These are phyloP conservation scores for Trididemnum clinides DNA, from an alignment of 23 tunicate species.

Conservation along the genomic window DNA sequence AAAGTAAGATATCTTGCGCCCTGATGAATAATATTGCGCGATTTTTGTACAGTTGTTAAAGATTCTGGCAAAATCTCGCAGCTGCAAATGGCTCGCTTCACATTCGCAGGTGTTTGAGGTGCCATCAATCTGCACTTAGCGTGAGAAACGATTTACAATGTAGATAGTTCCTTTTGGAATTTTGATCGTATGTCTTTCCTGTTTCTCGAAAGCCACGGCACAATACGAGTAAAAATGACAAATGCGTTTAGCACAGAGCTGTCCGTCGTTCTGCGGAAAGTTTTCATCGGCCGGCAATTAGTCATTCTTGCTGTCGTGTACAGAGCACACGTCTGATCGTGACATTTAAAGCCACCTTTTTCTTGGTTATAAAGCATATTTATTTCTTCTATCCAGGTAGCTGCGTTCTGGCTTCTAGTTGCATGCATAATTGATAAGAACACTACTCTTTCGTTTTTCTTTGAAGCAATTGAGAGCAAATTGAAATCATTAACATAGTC, in stretches of 20 bases:
- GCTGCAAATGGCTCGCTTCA: no score
- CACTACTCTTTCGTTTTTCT: neutral
- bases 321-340: no score
- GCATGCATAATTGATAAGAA: neutral
- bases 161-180: neutral
- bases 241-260: neutral
- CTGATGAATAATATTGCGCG: no score
- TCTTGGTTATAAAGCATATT: neutral
- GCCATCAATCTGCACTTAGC: neutral
- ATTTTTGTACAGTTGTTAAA: no score
- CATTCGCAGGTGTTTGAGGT: neutral
- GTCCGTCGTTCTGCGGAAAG: no score
- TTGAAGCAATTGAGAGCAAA: neutral
- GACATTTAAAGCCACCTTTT: no score
- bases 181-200: neutral
- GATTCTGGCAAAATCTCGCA: no score
- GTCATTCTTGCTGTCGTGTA: neutral
- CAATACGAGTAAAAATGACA: neutral
- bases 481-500: neutral
- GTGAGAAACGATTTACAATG: neutral
- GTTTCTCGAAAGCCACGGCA: neutral
- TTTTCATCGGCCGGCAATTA: neutral
- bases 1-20: no score
- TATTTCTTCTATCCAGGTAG: neutral
- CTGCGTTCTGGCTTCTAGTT: neutral